Evolutionary conservation across 2,888 invertebrate genomes (phyloP).

Genomic region (Chironomus riparius): DNA sequence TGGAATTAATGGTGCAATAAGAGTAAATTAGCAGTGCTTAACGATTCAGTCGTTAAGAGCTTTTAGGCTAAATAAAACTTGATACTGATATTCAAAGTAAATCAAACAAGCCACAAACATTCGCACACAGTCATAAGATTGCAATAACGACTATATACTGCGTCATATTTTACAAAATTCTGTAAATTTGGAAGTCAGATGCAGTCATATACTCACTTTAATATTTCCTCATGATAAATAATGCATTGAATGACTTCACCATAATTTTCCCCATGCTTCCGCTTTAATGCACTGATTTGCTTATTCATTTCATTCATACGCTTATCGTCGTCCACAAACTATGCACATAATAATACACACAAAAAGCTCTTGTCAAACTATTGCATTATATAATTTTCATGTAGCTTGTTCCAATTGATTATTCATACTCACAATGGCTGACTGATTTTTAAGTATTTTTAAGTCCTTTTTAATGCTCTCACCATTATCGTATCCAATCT

Average conservation of each 20-base stretch:
- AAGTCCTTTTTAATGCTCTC: neutral
- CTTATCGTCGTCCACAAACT: neutral
- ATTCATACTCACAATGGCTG: no score
- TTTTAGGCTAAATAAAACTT: neutral
- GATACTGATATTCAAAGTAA: no score
- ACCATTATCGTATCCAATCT: conserved; percentile 15
- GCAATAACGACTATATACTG: no score
- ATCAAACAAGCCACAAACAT: no score
- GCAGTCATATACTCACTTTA: neutral
- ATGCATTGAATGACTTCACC: conserved; percentile 19
- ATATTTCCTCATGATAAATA: conserved; percentile 23
- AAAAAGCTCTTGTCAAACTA: neutral
- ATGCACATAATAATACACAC: no score
- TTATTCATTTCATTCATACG: neutral
- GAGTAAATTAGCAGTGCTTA: no score
- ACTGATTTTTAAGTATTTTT: neutral
- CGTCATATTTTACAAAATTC: no score
- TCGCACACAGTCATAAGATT: no score
- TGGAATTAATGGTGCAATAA: conserved; percentile 27
- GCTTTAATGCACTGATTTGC: neutral
- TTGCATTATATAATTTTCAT: neutral
- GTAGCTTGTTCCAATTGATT: no score
- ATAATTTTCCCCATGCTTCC: neutral
- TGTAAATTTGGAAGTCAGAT: no score
- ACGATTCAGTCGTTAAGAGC: neutral